Conservation (phyloP, 2,113 vertebrate species). For the Phycodurus eques region DNA sequence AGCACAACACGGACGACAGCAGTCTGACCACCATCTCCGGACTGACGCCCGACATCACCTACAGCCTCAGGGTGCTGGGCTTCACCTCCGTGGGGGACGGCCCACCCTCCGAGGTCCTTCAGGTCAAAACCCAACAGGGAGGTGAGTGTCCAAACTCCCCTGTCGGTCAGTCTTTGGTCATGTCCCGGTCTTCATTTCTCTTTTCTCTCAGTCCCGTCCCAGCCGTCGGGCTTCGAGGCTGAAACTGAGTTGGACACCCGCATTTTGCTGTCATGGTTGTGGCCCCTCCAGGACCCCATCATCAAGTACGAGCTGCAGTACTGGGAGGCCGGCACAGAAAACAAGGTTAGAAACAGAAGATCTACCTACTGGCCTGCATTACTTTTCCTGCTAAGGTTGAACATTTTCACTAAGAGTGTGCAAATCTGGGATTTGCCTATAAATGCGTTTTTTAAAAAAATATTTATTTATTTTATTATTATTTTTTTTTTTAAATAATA, state of each 20-base stretch:
- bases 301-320: slow-evolving; percentile 88
- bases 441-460: too few relatives aligned
- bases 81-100: slow-evolving; percentile 92
- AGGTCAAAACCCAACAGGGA: slow-evolving; percentile 93
- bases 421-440: not conserved
- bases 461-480: too few relatives aligned
- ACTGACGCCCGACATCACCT: slow-evolving; percentile 90
- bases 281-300: slow-evolving; percentile 87
- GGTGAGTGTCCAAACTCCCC: slow-evolving; percentile 70
- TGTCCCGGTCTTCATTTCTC: not conserved
- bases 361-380: not conserved
- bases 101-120: slow-evolving; percentile 88
- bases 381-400: slow-evolving; percentile 7
- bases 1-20: slow-evolving; percentile 90
- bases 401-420: slow-evolving; percentile 3
- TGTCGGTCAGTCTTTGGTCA: not conserved
- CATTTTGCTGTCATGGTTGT: slow-evolving; percentile 86
- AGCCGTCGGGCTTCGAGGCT: slow-evolving; percentile 89
- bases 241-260: slow-evolving; percentile 89
- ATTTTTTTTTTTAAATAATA: too few relatives aligned
- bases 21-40: slow-evolving; percentile 89
- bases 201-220: slow-evolving; percentile 81
- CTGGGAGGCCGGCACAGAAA: slow-evolving; percentile 81
- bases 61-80: slow-evolving; percentile 89
- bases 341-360: slow-evolving; percentile 75